phyloP scores from a whole-genome alignment of 2,113 vertebrate genomes.

The Eubucco bourcierii region DNA sequence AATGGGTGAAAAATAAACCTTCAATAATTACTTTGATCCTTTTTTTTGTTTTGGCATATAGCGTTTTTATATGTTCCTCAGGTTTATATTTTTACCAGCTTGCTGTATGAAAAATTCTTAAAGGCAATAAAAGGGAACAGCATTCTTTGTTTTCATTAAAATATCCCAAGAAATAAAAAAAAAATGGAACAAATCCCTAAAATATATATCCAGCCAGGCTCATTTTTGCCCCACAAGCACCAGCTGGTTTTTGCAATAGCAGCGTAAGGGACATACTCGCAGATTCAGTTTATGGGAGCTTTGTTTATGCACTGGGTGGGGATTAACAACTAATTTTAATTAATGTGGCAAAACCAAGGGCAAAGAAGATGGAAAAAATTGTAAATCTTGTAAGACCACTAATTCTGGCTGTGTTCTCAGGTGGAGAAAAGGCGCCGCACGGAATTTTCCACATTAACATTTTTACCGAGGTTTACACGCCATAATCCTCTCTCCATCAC shows the following conservation, averaged over 20 bases:
- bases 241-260: background rate
- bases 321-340: slow-evolving; percentile 43
- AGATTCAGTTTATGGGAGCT: slow-evolving; percentile 1
- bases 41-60: background rate
- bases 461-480: background rate
- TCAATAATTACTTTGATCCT: background rate
- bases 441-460: background rate
- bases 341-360: slow-evolving; percentile 27
- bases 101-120: background rate
- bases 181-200: slow-evolving; percentile 24
- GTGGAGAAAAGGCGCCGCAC: background rate
- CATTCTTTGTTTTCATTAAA: background rate
- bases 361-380: slow-evolving; percentile 12
- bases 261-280: background rate
- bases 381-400: background rate
- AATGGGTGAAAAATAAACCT: background rate
- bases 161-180: background rate
- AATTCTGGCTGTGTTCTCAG: background rate
- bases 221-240: background rate
- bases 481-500: background rate
- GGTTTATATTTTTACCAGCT: background rate
- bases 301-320: background rate
- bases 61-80: background rate
- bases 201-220: background rate
- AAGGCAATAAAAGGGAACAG: background rate